These are phyloP conservation scores for Conger conger DNA, from an alignment of 2,113 vertebrate species.

Conservation along the genomic window DNA sequence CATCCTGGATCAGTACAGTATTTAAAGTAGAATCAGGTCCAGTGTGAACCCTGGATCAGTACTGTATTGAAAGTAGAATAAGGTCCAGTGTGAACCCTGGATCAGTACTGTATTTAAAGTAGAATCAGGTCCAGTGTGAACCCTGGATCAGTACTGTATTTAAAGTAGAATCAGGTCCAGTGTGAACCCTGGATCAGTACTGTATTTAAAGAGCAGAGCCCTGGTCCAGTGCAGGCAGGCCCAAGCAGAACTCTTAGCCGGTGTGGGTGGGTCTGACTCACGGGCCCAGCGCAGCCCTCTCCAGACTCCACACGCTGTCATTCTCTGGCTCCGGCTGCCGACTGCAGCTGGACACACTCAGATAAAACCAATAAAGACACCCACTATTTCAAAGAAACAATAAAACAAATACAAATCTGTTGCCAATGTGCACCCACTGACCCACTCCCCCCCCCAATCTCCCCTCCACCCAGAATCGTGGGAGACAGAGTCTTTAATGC, in stretches of 20 bases:
- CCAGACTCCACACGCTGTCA: background rate
- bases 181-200: background rate
- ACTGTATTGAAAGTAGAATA: no score
- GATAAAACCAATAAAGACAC: background rate
- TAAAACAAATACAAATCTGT: slow-evolving; percentile 1
- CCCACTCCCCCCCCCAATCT: background rate
- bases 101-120: no score
- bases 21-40: no score
- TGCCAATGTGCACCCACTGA: background rate
- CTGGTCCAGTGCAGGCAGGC: background rate
- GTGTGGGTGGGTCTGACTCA: background rate
- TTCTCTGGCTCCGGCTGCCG: background rate
- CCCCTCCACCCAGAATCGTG: background rate
- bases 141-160: no score
- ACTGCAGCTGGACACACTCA: background rate
- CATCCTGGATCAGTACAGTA: no score
- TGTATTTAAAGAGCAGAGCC: background rate
- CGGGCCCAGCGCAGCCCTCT: background rate
- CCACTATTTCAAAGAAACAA: background rate
- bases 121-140: no score
- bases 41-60: no score
- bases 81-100: no score
- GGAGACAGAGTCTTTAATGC: background rate
- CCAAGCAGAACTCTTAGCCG: background rate
- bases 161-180: no score